Percentiles rank a stretch among this genome's conserved stretches.
Evolutionary conservation across 2,797 vertebrate genomes (phyloP).

Genomic region (Pseudomugil tenellus): DNA sequence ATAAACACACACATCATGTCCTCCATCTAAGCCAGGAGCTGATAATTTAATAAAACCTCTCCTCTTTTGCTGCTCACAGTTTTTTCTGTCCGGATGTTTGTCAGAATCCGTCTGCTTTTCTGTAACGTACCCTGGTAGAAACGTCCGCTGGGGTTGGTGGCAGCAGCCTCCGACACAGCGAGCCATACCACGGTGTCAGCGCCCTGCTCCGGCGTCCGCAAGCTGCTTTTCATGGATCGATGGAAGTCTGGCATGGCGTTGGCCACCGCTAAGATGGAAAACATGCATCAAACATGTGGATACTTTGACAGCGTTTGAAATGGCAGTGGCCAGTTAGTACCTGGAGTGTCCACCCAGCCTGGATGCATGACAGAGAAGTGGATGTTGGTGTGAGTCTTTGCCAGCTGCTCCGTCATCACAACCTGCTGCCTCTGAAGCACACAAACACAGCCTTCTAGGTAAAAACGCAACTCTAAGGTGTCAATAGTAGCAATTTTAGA

Average conservation of each 20-base stretch:
- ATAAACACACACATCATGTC: slow-evolving; percentile 13
- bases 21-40: slow-evolving; percentile 22
- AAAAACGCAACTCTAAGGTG: too few relatives aligned
- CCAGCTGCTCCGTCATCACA: slow-evolving; percentile 85
- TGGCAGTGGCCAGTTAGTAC: slow-evolving; percentile 46
- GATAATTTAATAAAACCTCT: slow-evolving; percentile 20
- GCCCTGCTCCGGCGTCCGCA: slow-evolving; percentile 83
- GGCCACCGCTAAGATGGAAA: slow-evolving; percentile 72
- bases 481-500: too few relatives aligned
- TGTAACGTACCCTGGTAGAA: slow-evolving; percentile 80
- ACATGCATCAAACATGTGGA: background rate
- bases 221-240: slow-evolving; percentile 82
- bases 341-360: slow-evolving; percentile 86
- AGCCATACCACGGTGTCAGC: slow-evolving; percentile 85
- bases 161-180: slow-evolving; percentile 75
- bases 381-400: slow-evolving; percentile 79
- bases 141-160: slow-evolving; percentile 72
- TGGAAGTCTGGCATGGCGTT: slow-evolving; percentile 86
- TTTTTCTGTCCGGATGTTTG: too few relatives aligned
- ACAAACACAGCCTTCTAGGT: slow-evolving; percentile 33
- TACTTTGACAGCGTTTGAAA: background rate
- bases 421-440: slow-evolving; percentile 84
- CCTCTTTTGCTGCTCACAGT: background rate
- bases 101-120: background rate
- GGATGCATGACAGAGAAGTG: slow-evolving; percentile 87